phyloP scores from a whole-genome alignment of 2,888 invertebrate genomes.

The Zonitis immaculata region DNA sequence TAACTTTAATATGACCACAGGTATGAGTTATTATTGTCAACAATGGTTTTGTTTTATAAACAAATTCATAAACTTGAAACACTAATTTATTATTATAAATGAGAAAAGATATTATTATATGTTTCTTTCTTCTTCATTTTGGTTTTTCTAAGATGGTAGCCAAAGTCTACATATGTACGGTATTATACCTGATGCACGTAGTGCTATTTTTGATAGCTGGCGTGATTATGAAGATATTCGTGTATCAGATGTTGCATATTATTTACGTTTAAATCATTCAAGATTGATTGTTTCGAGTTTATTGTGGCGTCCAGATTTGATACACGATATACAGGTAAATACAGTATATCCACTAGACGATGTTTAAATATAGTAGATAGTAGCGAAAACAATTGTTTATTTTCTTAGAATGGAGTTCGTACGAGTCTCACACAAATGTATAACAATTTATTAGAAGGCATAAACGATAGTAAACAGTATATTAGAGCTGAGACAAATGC shows the following conservation, averaged over 20 bases:
- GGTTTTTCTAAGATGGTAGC: slow-evolving; percentile 61
- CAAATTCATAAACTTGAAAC: slow-evolving; percentile 7
- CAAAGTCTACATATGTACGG: slow-evolving; percentile 70
- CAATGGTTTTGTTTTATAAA: slow-evolving; percentile 24
- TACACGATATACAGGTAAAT: slow-evolving; percentile 54
- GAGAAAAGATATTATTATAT: slow-evolving; percentile 7
- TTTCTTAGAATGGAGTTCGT: slow-evolving; percentile 48
- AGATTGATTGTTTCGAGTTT: slow-evolving; percentile 74
- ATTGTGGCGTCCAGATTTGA: slow-evolving; percentile 74
- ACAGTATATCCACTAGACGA: too few relatives aligned
- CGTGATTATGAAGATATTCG: slow-evolving; percentile 75
- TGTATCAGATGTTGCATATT: slow-evolving; percentile 73
- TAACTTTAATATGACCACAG: slow-evolving; percentile 65
- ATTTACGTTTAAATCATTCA: slow-evolving; percentile 78
- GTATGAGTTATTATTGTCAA: slow-evolving; percentile 42
- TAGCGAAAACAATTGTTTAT: too few relatives aligned
- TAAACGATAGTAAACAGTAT: slow-evolving; percentile 63
- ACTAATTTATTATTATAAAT: background rate
- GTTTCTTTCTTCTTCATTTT: too few relatives aligned
- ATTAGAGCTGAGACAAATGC: slow-evolving; percentile 66
- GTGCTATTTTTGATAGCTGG: slow-evolving; percentile 72
- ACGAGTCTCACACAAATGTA: slow-evolving; percentile 49
- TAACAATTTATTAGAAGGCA: slow-evolving; percentile 50
- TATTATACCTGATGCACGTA: slow-evolving; percentile 70
- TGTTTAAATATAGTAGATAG: too few relatives aligned